These are phyloP conservation scores for Dendroctonus valens DNA, from an alignment of 1,140 invertebrate genomes.

Conservation along the genomic window DNA sequence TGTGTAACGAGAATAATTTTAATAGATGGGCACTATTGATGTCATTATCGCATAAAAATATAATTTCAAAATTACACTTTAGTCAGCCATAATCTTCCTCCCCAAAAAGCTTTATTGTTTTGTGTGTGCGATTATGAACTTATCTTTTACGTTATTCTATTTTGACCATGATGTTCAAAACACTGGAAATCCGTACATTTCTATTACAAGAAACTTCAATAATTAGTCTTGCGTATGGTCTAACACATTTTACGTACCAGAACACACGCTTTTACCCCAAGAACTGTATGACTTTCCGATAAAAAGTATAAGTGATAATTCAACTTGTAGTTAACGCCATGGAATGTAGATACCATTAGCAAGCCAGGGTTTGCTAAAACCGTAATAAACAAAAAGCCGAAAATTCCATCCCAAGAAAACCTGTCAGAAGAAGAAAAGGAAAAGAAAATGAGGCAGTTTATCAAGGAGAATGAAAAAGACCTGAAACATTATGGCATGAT, in stretches of 20 bases:
- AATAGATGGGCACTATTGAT: too few species aligned
- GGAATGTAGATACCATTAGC: constrained; percentile 99
- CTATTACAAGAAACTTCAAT: too few species aligned
- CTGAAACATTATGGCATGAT: constrained; percentile 95
- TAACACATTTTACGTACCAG: not conserved
- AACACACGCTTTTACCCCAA: not conserved
- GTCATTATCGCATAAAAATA: too few species aligned
- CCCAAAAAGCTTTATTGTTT: too few species aligned
- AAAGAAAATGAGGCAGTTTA: constrained; percentile 80
- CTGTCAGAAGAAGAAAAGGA: constrained; percentile 88
- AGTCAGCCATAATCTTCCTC: too few species aligned
- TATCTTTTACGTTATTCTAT: too few species aligned
- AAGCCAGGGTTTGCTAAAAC: constrained; percentile 98
- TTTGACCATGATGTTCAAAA: too few species aligned
- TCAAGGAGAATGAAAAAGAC: constrained; percentile 86
- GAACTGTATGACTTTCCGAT: too few species aligned
- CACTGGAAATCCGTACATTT: too few species aligned
- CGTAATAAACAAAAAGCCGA: constrained; percentile 81
- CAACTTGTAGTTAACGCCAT: constrained; percentile 69
- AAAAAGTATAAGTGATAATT: too few species aligned
- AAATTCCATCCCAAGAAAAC: constrained; percentile 64
- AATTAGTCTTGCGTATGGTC: not conserved
- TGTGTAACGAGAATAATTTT: too few species aligned
- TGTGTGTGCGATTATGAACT: too few species aligned
- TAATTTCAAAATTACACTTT: not conserved